Percentiles rank a stretch among this genome's conserved stretches.
phyloP scores from a whole-genome alignment of 64 coral and sea anemone genomes.

The Cladopsammia gracilis region DNA sequence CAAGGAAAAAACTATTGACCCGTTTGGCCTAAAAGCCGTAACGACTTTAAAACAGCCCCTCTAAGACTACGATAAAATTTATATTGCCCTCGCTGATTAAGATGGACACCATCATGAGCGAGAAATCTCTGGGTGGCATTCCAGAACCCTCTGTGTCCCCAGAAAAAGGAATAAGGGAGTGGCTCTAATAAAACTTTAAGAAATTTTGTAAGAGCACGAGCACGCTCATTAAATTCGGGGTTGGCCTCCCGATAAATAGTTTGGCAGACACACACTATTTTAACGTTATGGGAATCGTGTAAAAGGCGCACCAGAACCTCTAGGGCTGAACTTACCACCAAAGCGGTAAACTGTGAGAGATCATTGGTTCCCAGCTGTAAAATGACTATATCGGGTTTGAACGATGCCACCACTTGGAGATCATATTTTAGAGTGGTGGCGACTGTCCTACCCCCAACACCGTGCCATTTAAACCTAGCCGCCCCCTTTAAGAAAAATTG shows the following conservation, averaged over 20 bases:
- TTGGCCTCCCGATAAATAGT: background rate
- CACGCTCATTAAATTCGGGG: background rate
- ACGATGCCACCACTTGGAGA: background rate
- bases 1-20: too few species aligned
- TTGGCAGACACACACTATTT: background rate
- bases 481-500: too few species aligned
- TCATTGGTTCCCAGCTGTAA: slow-evolving; percentile 47
- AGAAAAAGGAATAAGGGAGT: slow-evolving; percentile 5
- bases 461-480: background rate
- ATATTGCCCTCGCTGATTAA: too few species aligned
- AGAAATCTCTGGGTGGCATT: background rate
- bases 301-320: background rate
- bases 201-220: background rate
- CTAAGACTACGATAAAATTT: too few species aligned
- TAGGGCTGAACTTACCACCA: slow-evolving; percentile 1
- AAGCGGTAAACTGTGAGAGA: background rate
- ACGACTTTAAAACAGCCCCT: too few species aligned
- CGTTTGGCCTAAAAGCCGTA: too few species aligned
- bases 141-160: slow-evolving; percentile 38
- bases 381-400: slow-evolving; percentile 46
- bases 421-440: background rate
- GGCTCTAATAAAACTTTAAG: slow-evolving; percentile 9
- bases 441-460: slow-evolving; percentile 25
- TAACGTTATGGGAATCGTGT: background rate
- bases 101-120: background rate